Evolutionary conservation across 2,113 vertebrate genomes (phyloP).

Genomic region (Nanorana parkeri): DNA sequence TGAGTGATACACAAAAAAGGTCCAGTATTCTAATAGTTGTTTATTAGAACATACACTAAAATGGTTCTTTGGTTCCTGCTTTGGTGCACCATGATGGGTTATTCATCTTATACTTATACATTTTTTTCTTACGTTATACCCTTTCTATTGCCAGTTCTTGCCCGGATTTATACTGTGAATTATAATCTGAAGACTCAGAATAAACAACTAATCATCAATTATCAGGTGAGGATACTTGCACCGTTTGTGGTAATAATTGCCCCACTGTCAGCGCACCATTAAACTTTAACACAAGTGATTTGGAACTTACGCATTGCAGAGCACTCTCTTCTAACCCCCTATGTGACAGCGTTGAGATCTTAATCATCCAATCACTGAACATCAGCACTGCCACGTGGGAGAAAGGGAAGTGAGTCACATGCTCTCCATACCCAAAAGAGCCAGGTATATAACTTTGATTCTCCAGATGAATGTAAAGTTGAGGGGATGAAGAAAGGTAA

Average conservation of each 20-base stretch:
- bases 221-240: background rate
- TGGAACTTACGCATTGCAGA: background rate
- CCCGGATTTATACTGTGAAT: constrained; percentile 12
- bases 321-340: background rate
- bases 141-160: background rate
- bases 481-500: too few relatives aligned
- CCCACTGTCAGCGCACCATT: background rate
- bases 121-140: background rate
- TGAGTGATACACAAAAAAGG: too few relatives aligned
- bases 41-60: too few relatives aligned
- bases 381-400: background rate
- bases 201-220: background rate
- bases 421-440: too few relatives aligned
- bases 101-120: too few relatives aligned
- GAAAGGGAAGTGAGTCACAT: background rate
- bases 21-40: too few relatives aligned
- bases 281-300: background rate
- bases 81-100: too few relatives aligned
- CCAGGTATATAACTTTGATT: too few relatives aligned
- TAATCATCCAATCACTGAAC: background rate
- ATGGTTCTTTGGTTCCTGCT: too few relatives aligned
- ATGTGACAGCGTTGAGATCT: background rate
- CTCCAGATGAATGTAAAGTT: too few relatives aligned
- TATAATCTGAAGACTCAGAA: background rate
- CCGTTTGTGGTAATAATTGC: background rate